Conservation (phyloP, 2,797 vertebrate genomes). For the Sebastes jordani region DNA sequence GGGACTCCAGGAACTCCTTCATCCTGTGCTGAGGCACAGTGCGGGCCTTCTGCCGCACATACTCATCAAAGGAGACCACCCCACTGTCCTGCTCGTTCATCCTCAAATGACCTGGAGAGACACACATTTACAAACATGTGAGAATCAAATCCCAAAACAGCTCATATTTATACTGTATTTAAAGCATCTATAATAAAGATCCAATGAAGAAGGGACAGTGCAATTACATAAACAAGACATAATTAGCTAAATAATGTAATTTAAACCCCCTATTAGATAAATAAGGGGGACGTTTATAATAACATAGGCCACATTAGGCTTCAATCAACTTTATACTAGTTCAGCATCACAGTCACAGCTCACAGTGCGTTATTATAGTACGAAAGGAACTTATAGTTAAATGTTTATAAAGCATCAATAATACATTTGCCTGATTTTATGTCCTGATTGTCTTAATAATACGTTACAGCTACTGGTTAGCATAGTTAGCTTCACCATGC, state of each 20-base stretch:
- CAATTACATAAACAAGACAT: background rate
- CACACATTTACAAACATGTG: background rate
- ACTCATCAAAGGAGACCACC: slow-evolving; percentile 98
- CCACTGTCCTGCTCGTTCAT: slow-evolving; percentile 99
- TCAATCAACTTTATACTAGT: slow-evolving; percentile 23
- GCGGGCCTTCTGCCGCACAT: slow-evolving; percentile 97
- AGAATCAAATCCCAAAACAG: background rate
- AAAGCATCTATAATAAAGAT: background rate
- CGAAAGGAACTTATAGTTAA: accelerated
- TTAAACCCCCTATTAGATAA: background rate
- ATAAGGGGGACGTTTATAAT: background rate
- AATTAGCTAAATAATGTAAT: background rate
- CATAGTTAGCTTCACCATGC: slow-evolving; percentile 55
- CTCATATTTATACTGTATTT: background rate
- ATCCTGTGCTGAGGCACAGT: slow-evolving; percentile 98
- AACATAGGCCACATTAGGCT: slow-evolving; percentile 26
- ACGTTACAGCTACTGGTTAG: slow-evolving; percentile 54
- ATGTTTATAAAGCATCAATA: background rate
- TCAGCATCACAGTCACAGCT: background rate
- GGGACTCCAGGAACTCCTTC: slow-evolving; percentile 99
- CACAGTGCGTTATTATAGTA: background rate
- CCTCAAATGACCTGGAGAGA: slow-evolving; percentile 65
- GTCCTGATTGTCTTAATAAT: background rate
- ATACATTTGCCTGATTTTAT: background rate
- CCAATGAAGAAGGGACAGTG: background rate